Base-by-base conservation (phyloP, 2,888 invertebrate genomes). In the Molorchus minor region DNA sequence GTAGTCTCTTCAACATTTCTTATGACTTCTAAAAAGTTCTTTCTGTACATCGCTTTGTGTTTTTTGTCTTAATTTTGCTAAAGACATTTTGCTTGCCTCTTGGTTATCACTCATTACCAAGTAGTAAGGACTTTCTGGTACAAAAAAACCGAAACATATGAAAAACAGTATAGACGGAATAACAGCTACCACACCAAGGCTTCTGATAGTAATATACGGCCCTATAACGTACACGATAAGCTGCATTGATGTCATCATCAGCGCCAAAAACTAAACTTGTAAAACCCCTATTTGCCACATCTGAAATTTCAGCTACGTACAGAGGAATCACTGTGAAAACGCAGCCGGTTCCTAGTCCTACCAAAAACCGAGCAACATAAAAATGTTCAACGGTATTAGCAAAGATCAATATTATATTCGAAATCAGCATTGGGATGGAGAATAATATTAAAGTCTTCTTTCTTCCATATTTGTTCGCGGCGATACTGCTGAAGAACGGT, bases 281-380 rank as follows among this genome's bases (percentile, higher is more conserved):
- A 2, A 58, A 46, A 0, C 95, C 95, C 58, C 96, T 84, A 12
- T 88, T 86, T 17, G 88, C 88, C 53, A 88, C 87, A 83, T 92
- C 89, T 3, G 93, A 86, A 29, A 93, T 91, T 80, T 96, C 95
- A 38, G 92, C 92, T 59, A 93, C 87, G 80, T 94, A 96, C 85
- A 93, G 89, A 0, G 94, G 93, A 0, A 88, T 86, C 1, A 88
- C 86, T 0, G 89, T 87, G 80, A 88, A 90, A 15, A 88, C 82
- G 74, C 88, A 86, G 0, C 91, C 89, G 0, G 87, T 84, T 0
- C 86, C 86, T 0, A 89, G 71, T 43, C 91, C 91, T 79, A 84
- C 85, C 61, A 83, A 80, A 68, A 84, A 83, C 54, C 83, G 82
- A 47, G 85, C 87, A 5, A 77, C 83, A 79, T 84, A 87, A 53